Percentiles rank a stretch among this genome's conserved stretches.
These are phyloP conservation scores for Nymphalis urticae DNA, from an alignment of 2,888 invertebrate genomes.

Conservation along the genomic window DNA sequence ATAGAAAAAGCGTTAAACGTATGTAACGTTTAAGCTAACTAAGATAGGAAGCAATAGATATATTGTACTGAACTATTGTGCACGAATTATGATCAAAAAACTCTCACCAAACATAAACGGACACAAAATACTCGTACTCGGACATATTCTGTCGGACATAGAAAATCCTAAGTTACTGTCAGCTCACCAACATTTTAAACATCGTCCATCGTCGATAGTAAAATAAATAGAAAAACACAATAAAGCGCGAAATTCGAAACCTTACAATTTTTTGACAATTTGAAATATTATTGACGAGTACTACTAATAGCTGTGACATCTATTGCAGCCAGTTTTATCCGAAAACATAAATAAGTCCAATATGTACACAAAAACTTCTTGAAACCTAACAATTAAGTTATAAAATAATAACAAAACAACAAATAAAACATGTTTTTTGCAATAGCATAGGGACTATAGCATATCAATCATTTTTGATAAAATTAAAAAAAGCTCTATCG, in stretches of 20 bases:
- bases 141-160: conserved; percentile 32
- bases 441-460: not conserved
- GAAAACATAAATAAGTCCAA: not conserved
- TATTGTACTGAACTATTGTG: too few species aligned
- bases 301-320: not conserved
- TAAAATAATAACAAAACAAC: not conserved
- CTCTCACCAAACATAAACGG: conserved; percentile 42
- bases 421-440: not conserved
- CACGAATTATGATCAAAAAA: not conserved
- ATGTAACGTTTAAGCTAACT: too few species aligned
- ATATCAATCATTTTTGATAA: not conserved
- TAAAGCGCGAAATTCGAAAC: conserved; percentile 1
- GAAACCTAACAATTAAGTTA: not conserved
- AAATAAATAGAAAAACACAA: conserved; percentile 9
- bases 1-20: too few species aligned
- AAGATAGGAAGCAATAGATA: too few species aligned
- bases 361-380: not conserved
- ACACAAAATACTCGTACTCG: conserved; percentile 28
- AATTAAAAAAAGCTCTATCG: conserved; percentile 5
- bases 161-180: conserved; percentile 29
- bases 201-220: conserved; percentile 28
- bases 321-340: conserved; percentile 3
- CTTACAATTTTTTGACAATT: not conserved
- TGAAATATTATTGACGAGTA: conserved; percentile 1
- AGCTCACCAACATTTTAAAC: conserved; percentile 32